Evolutionary conservation across 2,797 vertebrate species (phyloP).

Genomic region (Echiichthys vipera): DNA sequence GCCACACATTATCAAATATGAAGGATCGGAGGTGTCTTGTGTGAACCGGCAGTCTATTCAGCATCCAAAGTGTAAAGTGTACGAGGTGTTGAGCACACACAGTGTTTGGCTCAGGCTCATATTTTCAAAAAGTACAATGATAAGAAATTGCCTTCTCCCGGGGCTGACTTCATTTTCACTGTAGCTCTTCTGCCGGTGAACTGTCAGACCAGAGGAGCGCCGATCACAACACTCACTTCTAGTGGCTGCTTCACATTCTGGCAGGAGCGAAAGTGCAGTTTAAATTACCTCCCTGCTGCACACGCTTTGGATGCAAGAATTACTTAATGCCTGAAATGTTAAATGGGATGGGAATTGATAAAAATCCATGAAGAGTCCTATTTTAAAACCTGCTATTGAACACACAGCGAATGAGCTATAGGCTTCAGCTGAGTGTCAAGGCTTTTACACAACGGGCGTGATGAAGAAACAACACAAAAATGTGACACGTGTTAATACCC

Average conservation of each 20-base stretch:
- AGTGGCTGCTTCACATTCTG: neutral
- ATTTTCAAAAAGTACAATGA: constrained; percentile 11
- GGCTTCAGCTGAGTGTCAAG: too few species aligned
- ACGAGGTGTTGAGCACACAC: neutral
- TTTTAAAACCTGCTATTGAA: too few species aligned
- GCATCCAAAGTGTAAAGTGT: constrained; percentile 4
- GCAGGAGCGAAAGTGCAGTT: neutral
- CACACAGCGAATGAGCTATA: too few species aligned
- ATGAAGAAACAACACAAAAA: too few species aligned
- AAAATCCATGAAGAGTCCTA: too few species aligned
- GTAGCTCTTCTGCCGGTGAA: neutral
- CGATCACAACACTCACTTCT: neutral
- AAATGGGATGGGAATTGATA: too few species aligned
- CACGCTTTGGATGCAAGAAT: too few species aligned
- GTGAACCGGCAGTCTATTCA: constrained; percentile 2
- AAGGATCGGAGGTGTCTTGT: neutral
- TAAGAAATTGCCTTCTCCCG: neutral
- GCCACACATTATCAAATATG: constrained; percentile 3
- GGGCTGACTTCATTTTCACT: constrained; percentile 19
- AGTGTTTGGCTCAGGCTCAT: neutral
- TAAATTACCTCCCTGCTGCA: neutral
- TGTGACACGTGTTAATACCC: too few species aligned
- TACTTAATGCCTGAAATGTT: too few species aligned
- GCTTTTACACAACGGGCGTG: too few species aligned
- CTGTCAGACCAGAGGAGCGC: neutral